Conservation (phyloP, 2,888 invertebrate species). For the Odontocerum albicorne region DNA sequence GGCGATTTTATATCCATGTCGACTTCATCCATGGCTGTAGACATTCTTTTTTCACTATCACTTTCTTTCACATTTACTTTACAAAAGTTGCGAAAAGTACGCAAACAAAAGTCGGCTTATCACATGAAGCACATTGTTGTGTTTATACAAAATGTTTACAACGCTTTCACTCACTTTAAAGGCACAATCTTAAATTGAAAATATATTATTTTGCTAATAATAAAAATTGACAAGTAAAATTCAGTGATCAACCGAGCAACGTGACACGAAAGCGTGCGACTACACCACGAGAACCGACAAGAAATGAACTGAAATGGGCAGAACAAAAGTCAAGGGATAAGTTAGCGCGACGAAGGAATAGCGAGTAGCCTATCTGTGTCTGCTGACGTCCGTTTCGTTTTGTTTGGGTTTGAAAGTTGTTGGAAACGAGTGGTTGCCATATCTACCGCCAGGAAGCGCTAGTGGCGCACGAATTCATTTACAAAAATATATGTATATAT, state of each 20-base stretch:
- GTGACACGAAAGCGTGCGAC: no score
- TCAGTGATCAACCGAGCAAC: neutral
- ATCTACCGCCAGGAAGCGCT: neutral
- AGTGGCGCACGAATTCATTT: neutral
- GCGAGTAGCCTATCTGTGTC: no score
- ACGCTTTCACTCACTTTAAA: slow-evolving; percentile 19
- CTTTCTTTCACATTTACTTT: slow-evolving; percentile 21
- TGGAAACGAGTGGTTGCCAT: neutral
- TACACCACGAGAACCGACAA: neutral
- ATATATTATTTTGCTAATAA: slow-evolving; percentile 1
- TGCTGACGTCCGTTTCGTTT: slow-evolving; percentile 7
- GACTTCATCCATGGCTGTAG: slow-evolving; percentile 67
- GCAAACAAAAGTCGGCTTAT: neutral
- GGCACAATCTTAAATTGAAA: neutral
- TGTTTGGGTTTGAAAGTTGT: slow-evolving; percentile 26
- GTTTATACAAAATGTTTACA: slow-evolving; percentile 16
- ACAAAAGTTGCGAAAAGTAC: slow-evolving; percentile 4
- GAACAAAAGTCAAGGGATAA: slow-evolving; percentile 2
- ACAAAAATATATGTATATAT: neutral
- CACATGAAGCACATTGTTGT: slow-evolving; percentile 21
- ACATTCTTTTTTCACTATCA: slow-evolving; percentile 22
- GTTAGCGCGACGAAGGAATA: slow-evolving; percentile 1
- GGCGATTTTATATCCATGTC: slow-evolving; percentile 77
- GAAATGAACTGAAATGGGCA: slow-evolving; percentile 2
- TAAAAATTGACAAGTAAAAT: neutral